phyloP scores from a whole-genome alignment of 2,888 invertebrate species.

The Epistrophella euchroma region DNA sequence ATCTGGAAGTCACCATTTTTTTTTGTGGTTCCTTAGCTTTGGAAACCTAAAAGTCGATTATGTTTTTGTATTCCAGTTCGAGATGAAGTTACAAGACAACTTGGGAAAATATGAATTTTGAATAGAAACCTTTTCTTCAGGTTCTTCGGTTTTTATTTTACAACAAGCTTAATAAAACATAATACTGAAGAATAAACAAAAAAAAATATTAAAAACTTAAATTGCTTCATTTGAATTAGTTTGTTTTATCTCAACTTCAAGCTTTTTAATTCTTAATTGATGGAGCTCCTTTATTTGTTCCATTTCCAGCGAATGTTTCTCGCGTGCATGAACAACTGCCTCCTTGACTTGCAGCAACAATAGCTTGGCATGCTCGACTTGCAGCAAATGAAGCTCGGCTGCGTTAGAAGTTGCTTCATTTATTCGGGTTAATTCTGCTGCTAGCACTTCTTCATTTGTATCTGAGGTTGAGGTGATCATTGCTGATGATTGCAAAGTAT shows the following conservation, averaged over 20 bases:
- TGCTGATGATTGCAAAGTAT: background rate
- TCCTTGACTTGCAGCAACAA: slow-evolving; percentile 1
- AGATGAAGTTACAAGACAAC: background rate
- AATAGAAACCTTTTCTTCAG: background rate
- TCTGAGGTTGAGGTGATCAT: background rate
- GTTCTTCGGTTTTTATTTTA: background rate
- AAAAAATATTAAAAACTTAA: background rate
- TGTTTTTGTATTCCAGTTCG: too few species aligned
- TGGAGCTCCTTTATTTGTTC: slow-evolving; percentile 6
- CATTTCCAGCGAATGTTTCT: background rate
- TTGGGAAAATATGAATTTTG: background rate
- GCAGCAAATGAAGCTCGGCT: background rate
- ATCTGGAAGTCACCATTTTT: too few species aligned
- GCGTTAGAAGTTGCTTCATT: slow-evolving; percentile 8
- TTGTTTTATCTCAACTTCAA: background rate
- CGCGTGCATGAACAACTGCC: background rate
- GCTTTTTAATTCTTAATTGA: background rate
- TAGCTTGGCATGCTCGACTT: slow-evolving; percentile 1
- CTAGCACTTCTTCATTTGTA: background rate
- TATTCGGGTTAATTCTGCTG: background rate
- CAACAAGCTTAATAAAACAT: background rate
- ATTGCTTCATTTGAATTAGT: background rate
- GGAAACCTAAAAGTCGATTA: too few species aligned
- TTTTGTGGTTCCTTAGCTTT: too few species aligned
- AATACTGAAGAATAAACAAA: background rate